These are phyloP conservation scores for Sporophila hypoxantha DNA, from an alignment of 2,113 vertebrate genomes.

Conservation along the genomic window DNA sequence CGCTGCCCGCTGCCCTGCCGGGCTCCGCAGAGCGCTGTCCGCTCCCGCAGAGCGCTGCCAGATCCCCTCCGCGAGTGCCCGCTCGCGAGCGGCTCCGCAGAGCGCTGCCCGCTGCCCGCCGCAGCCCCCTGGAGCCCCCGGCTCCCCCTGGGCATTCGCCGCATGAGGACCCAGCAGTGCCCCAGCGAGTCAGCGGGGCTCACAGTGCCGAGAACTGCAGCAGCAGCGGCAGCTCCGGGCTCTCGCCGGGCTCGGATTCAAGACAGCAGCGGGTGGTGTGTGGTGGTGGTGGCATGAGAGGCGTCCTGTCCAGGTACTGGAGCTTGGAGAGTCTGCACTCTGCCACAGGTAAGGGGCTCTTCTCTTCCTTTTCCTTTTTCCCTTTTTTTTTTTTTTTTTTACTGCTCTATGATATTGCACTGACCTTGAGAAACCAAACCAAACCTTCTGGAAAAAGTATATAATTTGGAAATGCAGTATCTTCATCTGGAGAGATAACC, in stretches of 20 bases:
- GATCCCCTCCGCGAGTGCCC: too few relatives aligned
- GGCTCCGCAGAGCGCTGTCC: neutral
- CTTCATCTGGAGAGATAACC: neutral
- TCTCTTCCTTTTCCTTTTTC: accelerated
- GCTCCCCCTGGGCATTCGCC: slow-evolving; percentile 53
- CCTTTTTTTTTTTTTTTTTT: neutral
- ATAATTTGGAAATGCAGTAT: neutral
- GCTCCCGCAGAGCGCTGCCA: too few relatives aligned
- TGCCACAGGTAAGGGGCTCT: slow-evolving; percentile 80
- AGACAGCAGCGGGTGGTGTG: slow-evolving; percentile 81
- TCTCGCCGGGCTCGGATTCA: slow-evolving; percentile 87
- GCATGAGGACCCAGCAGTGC: slow-evolving; percentile 85
- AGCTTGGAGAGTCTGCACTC: slow-evolving; percentile 95
- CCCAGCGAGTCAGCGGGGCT: slow-evolving; percentile 77
- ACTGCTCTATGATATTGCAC: slow-evolving; percentile 28
- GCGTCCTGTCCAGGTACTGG: slow-evolving; percentile 88
- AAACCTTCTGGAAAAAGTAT: neutral
- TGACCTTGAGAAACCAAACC: slow-evolving; percentile 52
- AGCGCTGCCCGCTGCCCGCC: too few relatives aligned
- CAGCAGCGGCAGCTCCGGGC: slow-evolving; percentile 81
- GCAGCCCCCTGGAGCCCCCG: slow-evolving; percentile 19
- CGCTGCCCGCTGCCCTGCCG: neutral
- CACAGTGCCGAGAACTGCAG: slow-evolving; percentile 81
- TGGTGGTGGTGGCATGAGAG: slow-evolving; percentile 79
- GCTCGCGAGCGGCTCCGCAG: too few relatives aligned